These are phyloP conservation scores for Argyra leucocephala DNA, from an alignment of 2,888 invertebrate genomes.

Conservation along the genomic window DNA sequence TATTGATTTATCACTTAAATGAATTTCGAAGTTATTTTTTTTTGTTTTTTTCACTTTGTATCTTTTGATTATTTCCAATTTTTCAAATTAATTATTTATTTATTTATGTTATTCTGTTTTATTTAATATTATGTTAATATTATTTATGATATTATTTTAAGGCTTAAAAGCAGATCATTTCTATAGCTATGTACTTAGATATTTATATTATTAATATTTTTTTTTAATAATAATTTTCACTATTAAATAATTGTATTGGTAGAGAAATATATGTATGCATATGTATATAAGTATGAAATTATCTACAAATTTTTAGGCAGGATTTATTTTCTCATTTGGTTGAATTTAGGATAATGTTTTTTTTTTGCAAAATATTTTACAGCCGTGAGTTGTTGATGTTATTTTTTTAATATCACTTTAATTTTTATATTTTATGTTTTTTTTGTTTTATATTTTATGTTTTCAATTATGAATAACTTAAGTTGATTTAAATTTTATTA, in stretches of 20 bases:
- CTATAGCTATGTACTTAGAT: not conserved
- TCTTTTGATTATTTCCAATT: slow-evolving; percentile 9
- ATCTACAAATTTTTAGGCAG: not conserved
- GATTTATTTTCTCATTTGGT: not conserved
- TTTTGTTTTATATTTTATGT: too few species aligned
- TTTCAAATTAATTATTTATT: not conserved
- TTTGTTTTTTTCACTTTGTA: not conserved
- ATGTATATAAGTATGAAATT: not conserved
- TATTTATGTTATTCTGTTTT: not conserved
- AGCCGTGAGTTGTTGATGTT: not conserved
- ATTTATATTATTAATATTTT: slow-evolving; percentile 11
- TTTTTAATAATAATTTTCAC: not conserved
- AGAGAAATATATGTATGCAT: not conserved
- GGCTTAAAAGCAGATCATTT: not conserved
- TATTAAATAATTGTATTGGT: too few species aligned
- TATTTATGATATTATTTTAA: not conserved
- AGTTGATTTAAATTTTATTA: too few species aligned
- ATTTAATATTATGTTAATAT: not conserved
- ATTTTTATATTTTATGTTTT: not conserved
- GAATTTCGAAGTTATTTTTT: not conserved
- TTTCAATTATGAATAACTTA: too few species aligned
- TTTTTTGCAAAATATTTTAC: too few species aligned
- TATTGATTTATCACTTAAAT: not conserved
- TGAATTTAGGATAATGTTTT: too few species aligned
- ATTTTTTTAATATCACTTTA: not conserved